phyloP scores from a whole-genome alignment of 2,113 vertebrate genomes.

The Phyllostomus hastatus region DNA sequence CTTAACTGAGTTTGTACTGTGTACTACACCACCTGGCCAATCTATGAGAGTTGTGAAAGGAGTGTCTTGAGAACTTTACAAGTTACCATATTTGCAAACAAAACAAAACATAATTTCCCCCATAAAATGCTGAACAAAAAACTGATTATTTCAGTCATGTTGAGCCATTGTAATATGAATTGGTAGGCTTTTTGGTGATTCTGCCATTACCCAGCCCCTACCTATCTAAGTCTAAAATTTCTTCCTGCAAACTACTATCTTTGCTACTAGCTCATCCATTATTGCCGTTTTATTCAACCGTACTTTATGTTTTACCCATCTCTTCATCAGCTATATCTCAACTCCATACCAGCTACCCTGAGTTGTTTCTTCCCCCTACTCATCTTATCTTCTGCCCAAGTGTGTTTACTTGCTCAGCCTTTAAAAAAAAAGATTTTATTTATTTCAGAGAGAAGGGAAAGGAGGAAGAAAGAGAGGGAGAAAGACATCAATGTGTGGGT shows the following conservation, averaged over 20 bases:
- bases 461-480: too few relatives aligned
- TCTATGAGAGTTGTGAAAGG: background rate
- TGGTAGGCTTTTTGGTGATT: background rate
- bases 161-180: background rate
- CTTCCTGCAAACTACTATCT: background rate
- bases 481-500: too few relatives aligned
- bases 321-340: background rate
- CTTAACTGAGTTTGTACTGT: background rate
- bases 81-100: background rate
- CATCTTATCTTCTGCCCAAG: background rate
- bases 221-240: background rate
- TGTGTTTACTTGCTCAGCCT: background rate
- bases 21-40: background rate
- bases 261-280: background rate
- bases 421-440: too few relatives aligned
- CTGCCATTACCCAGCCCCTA: background rate
- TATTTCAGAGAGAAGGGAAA: too few relatives aligned
- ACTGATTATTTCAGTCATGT: conserved; percentile 1
- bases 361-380: background rate
- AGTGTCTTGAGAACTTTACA: background rate
- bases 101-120: background rate
- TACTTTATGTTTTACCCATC: background rate
- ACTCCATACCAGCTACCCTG: background rate
- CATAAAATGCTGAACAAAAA: background rate
- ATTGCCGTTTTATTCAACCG: background rate